These are phyloP conservation scores for Branchinecta sandiegonensis DNA, from an alignment of 2,888 invertebrate species.

Conservation along the genomic window DNA sequence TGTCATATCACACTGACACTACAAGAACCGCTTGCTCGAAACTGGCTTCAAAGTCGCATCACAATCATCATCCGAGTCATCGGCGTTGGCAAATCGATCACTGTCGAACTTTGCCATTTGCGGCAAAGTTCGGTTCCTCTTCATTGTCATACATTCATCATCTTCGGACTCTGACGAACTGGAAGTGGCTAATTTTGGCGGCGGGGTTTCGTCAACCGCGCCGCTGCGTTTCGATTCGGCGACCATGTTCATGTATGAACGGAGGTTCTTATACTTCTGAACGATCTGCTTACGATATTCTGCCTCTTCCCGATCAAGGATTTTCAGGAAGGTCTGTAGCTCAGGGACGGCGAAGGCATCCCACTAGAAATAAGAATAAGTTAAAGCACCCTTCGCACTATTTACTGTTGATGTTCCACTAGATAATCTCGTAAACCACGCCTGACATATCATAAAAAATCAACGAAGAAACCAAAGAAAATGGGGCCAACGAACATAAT, in stretches of 20 bases:
- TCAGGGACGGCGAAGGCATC: constrained; percentile 43
- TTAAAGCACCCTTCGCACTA: background rate
- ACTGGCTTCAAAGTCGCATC: constrained; percentile 10
- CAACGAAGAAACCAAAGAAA: no score
- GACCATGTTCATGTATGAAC: background rate
- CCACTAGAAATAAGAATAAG: constrained; percentile 36
- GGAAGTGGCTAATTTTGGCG: background rate
- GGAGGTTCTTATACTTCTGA: constrained; percentile 34
- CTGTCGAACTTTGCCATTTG: background rate
- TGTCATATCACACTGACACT: background rate
- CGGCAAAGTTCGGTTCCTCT: background rate
- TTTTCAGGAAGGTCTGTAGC: constrained; percentile 41
- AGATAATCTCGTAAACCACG: no score
- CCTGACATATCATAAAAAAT: no score
- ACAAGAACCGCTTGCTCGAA: background rate
- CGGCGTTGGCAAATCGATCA: constrained; percentile 3
- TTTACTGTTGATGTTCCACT: no score
- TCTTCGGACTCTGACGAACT: constrained; percentile 10
- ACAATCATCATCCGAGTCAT: background rate
- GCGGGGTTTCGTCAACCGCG: background rate
- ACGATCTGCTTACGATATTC: constrained; percentile 39
- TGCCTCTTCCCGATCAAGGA: constrained; percentile 41
- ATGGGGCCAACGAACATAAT: no score
- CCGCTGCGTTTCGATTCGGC: background rate
- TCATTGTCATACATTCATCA: constrained; percentile 10